A percentile compares a stretch with the other conserved stretches of the same genome.
These are phyloP conservation scores for Therioaphis trifolii DNA, from an alignment of 2,888 invertebrate genomes.

Conservation along the genomic window DNA sequence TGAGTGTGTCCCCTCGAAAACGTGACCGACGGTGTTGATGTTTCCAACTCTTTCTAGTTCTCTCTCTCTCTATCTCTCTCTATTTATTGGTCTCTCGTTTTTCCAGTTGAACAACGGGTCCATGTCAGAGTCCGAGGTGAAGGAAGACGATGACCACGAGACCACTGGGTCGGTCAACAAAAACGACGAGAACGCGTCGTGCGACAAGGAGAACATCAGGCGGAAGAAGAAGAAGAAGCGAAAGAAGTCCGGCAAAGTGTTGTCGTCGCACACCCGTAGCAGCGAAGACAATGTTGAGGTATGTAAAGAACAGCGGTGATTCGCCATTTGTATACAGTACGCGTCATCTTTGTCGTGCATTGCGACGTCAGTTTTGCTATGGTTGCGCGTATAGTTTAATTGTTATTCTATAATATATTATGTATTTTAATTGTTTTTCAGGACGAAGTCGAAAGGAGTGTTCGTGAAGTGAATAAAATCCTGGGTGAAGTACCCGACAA, in stretches of 20 bases:
- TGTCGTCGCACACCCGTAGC: conserved; percentile 69
- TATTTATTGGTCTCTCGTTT: conserved; percentile 25
- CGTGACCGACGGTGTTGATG: conserved; percentile 8
- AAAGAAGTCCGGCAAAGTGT: conserved; percentile 68
- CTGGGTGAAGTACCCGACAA: conserved; percentile 72
- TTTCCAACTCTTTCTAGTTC: too few species aligned
- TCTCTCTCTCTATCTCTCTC: too few species aligned
- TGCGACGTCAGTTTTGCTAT: too few species aligned
- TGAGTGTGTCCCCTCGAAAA: conserved; percentile 68
- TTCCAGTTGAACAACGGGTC: conserved; percentile 75
- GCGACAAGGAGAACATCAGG: conserved; percentile 70
- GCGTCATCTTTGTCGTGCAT: too few species aligned
- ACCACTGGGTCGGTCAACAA: conserved; percentile 70
- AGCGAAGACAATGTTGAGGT: conserved; percentile 77
- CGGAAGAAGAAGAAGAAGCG: conserved; percentile 77
- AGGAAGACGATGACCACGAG: conserved; percentile 76
- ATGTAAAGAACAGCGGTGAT: conserved; percentile 64
- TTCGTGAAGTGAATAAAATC: conserved; percentile 77
- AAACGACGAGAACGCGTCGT: conserved; percentile 69
- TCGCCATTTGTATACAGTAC: too few species aligned
- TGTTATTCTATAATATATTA: neutral
- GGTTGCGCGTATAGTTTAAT: too few species aligned
- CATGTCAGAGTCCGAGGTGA: conserved; percentile 77
- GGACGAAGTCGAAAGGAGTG: conserved; percentile 77
- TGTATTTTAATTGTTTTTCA: conserved; percentile 67